Evolutionary conservation across 1,140 invertebrate genomes (phyloP), one percentile per base, ranked within the genome.

Genomic region (Ladona fulva): DNA sequence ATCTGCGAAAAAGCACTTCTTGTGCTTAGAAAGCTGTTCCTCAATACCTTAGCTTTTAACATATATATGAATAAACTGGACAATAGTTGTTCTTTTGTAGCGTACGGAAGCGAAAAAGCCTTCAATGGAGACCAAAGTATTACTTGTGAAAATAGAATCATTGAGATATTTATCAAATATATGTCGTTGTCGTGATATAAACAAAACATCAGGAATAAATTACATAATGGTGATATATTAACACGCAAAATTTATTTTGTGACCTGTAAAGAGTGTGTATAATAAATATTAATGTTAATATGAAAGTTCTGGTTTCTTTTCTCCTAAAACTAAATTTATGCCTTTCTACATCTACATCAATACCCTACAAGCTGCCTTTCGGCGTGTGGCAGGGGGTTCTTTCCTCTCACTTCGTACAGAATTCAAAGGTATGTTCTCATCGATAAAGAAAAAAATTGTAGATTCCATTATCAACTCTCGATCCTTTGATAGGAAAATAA

Each of bases 181-280:
- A 66, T 3, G 52, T 66, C 12, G 14, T 66, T 66, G 14, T 19
- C 52, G 52, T 66, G 52, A 66, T 66, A 66, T 19, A 66, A 19
- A 22, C 52, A 66, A 66, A 66, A 12, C 52, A 5, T 19, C 14
- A 19, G 52, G n/a, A 66, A 22, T 22, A 16, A 66, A 66, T 19
- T 66, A 66, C n/a, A 66, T 12, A 66, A 66, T 66, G 52, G 14
- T 66, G 52, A 66, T 66, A 66, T 22, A 66, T 66, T 66, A 22
- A 66, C 14, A 66, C n/a, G 52, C 52, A 66, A 66, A 66, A 66
- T 66, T 66, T 66, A 66, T 66, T 66, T 66, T 66, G n/a, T 66
- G 52, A 66, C 52, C 12, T 66, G 52, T 66, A 66, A 66, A 66
- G 16, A 66, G 52, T 66, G 52, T 66, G 52, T 66, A 66, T 66